Evolutionary conservation across 2,888 invertebrate species (phyloP).

Genomic region (Habrosyne pyritoides): DNA sequence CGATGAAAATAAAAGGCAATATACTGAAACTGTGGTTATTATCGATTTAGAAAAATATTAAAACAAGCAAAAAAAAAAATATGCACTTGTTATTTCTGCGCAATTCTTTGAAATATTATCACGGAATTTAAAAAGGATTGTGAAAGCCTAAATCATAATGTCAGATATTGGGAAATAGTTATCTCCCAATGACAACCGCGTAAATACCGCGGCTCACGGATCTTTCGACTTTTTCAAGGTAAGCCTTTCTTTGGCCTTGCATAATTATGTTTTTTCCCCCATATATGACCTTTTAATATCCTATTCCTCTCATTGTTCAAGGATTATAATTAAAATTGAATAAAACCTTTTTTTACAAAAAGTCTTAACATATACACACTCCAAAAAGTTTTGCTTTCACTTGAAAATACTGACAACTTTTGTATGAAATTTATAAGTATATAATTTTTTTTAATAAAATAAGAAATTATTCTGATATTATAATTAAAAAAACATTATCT

Average conservation of each 20-base stretch:
- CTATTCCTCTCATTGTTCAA: neutral
- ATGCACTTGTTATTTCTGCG: neutral
- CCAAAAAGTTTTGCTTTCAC: too few relatives aligned
- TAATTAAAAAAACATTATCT: too few relatives aligned
- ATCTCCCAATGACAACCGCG: neutral
- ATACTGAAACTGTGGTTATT: too few relatives aligned
- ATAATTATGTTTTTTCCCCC: neutral
- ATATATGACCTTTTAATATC: neutral
- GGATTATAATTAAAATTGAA: neutral
- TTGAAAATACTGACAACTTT: too few relatives aligned
- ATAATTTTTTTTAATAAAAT: too few relatives aligned
- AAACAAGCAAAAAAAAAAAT: too few relatives aligned
- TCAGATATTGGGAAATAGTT: neutral
- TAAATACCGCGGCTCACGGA: neutral
- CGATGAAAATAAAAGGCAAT: too few relatives aligned
- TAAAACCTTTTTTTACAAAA: too few relatives aligned
- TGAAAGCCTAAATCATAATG: neutral
- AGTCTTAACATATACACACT: too few relatives aligned
- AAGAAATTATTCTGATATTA: too few relatives aligned
- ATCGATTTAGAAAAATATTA: too few relatives aligned
- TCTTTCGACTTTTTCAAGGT: neutral
- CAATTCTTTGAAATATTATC: neutral
- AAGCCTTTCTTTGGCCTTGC: conserved; percentile 5
- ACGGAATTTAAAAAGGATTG: neutral
- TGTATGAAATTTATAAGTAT: too few relatives aligned